Evolutionary conservation across 2,113 vertebrate genomes (phyloP), one percentile per base, ranked within the genome.

Genomic region (Stegostoma tigrinum): DNA sequence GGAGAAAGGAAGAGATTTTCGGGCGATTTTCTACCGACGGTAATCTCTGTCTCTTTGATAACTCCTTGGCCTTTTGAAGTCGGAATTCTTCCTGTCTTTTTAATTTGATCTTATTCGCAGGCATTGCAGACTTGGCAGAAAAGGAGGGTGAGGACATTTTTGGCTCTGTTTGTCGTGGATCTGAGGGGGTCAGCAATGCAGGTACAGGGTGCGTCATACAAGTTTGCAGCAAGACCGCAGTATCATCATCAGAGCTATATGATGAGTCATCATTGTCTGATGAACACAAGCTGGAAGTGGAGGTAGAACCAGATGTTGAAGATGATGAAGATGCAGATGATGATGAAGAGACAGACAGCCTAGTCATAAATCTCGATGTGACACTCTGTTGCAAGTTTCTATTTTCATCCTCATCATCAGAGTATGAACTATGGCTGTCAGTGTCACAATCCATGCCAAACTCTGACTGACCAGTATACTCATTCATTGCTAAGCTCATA

Each of bases 191-290:
- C 96, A 99, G 97, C 64, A 98, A 97, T 42, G 98, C 70, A 78
- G 98, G 98, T 96, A 98, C 97, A 0, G 98, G 98, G 96, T 98
- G 99, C 3, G 98, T 97, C 96, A 99, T 97, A 96, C 99, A 99
- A 96, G 98, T 98, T 97, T 98, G 99, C 87, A 99, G 98, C 96
- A 99, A 98, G 96, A 99, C 96, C 1, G 98, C 96, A 0, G 98
- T 98, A 97, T 98, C 98, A 96, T 98, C 99, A 2, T 99, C 99
- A 0, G 99, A 99, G 96, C 99, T 99, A 96, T 98, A 99, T 96
- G 99, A 99, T 0, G 99, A 99, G 61, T 98, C 99, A 97, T 99
- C 99, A 0, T 99, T 99, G 96, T 99, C 99, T 0, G 99, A 99
- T 96, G 99, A 99, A 97, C 98, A 99, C 95, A 99, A 97, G 96